Percentiles rank a stretch among this genome's conserved stretches.
Conservation (phyloP, 2,888 invertebrate genomes). For the Hirtodrosophila alboralis region DNA sequence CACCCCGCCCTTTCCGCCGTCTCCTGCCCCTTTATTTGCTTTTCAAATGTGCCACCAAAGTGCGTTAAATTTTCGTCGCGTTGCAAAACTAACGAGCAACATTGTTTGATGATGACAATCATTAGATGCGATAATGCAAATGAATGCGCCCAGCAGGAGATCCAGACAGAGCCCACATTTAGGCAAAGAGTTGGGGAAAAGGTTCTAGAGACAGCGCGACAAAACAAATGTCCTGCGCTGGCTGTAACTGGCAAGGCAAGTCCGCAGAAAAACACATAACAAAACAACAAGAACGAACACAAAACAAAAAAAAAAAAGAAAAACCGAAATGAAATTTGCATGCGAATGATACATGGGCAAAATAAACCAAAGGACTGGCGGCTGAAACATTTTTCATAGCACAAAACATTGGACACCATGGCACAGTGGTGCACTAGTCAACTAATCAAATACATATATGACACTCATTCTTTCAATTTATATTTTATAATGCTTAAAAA, state of each 20-base stretch:
- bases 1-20: background rate
- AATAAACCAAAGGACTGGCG: constrained; percentile 12
- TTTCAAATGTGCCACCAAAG: constrained; percentile 37
- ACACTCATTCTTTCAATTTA: background rate
- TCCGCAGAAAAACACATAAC: too few relatives aligned
- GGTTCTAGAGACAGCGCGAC: constrained; percentile 1
- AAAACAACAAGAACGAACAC: too few relatives aligned
- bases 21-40: constrained; percentile 36
- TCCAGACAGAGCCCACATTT: constrained; percentile 8
- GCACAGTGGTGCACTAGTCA: constrained; percentile 24
- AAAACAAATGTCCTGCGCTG: constrained; percentile 23
- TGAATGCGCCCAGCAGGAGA: constrained; percentile 60
- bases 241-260: constrained; percentile 29
- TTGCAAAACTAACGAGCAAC: constrained; percentile 72
- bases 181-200: constrained; percentile 3
- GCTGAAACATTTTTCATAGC: constrained; percentile 39
- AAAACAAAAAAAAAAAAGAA: constrained; percentile 9
- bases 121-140: constrained; percentile 82
- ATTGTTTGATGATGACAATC: constrained; percentile 79
- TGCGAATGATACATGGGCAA: constrained; percentile 66
- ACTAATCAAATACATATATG: background rate
- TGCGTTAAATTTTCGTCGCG: constrained; percentile 42
- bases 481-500: too few relatives aligned
- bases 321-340: constrained; percentile 56
- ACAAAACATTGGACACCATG: constrained; percentile 12